These are phyloP conservation scores for Panopea generosa DNA, from an alignment of 2,888 invertebrate genomes.

Conservation along the genomic window DNA sequence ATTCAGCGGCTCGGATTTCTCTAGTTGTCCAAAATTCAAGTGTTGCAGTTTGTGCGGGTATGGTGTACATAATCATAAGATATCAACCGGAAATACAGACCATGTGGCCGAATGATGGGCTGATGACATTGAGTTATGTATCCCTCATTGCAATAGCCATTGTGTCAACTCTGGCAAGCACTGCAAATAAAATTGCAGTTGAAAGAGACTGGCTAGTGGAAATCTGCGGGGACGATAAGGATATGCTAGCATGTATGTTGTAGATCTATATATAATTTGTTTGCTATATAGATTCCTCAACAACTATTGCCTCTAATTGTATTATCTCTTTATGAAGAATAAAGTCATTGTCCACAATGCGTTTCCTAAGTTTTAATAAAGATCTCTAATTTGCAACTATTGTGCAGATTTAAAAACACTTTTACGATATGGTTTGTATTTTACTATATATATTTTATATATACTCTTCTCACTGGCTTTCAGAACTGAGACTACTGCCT, in stretches of 20 bases:
- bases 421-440: no score
- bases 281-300: no score
- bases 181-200: conserved; percentile 82
- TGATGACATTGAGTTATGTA: conserved; percentile 65
- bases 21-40: conserved; percentile 85
- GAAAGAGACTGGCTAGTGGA: conserved; percentile 87
- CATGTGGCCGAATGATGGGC: conserved; percentile 63
- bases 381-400: no score
- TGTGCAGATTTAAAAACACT: no score
- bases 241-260: conserved; percentile 84
- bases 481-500: no score
- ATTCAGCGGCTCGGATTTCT: conserved; percentile 85
- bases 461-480: no score
- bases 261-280: no score
- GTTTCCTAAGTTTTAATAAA: no score
- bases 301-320: no score
- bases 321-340: no score
- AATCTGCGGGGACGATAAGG: conserved; percentile 83
- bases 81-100: conserved; percentile 51
- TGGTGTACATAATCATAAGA: conserved; percentile 81
- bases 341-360: no score
- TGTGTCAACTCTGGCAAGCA: conserved; percentile 83
- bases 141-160: conserved; percentile 84
- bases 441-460: no score
- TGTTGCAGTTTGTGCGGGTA: conserved; percentile 84